A percentile compares a stretch with the other conserved stretches of the same genome.
Conservation (phyloP, 2,113 vertebrate genomes). For the Malaclemys terrapin region DNA sequence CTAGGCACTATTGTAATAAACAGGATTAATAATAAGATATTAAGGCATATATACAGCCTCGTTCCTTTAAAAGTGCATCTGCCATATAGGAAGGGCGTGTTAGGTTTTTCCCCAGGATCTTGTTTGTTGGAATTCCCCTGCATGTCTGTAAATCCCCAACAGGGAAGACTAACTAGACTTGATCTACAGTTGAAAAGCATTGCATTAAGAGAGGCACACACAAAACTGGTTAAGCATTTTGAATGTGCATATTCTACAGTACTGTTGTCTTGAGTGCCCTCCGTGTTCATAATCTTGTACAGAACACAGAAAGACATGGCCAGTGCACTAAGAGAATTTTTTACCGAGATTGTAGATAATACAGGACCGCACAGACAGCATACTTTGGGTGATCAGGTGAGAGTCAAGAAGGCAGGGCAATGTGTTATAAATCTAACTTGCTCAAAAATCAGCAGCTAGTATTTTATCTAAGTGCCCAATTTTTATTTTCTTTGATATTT, state of each 20-base stretch:
- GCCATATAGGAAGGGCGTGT: background rate
- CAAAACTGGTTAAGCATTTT: background rate
- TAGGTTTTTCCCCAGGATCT: background rate
- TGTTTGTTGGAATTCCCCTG: background rate
- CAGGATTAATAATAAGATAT: rapidly evolving
- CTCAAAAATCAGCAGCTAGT: background rate
- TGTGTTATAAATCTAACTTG: background rate
- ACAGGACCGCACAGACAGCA: rapidly evolving
- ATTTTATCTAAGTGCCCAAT: background rate
- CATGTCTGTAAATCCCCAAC: background rate
- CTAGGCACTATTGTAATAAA: no score
- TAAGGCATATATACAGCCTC: no score
- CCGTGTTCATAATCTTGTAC: rapidly evolving
- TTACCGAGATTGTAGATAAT: background rate
- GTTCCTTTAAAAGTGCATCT: background rate
- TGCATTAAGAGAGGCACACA: background rate
- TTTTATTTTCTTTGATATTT: background rate
- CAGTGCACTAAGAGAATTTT: background rate
- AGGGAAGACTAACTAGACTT: background rate
- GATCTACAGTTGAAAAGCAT: rapidly evolving
- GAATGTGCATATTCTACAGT: background rate
- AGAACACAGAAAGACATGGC: background rate
- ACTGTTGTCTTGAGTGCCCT: background rate
- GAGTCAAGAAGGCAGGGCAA: background rate
- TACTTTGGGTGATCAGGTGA: rapidly evolving